A percentile compares a stretch with the other conserved stretches of the same genome.
These are phyloP conservation scores for Eumeta japonica DNA, from an alignment of 1,140 invertebrate genomes.

Conservation along the genomic window DNA sequence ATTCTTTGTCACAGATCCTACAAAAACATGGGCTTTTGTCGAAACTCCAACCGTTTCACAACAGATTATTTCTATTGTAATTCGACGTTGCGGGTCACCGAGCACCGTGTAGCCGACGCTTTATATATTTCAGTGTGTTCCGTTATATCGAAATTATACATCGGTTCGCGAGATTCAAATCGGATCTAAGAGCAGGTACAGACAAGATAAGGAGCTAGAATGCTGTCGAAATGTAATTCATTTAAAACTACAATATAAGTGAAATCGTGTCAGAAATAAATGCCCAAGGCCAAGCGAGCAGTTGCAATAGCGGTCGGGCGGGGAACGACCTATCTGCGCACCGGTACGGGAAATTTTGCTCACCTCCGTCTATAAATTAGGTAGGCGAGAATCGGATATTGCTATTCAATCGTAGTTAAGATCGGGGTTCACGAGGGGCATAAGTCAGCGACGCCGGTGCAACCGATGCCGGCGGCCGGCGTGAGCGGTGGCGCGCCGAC, in stretches of 20 bases:
- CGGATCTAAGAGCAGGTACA: too few relatives aligned
- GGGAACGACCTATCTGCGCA: constrained; percentile 30
- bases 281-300: constrained; percentile 27
- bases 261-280: too few relatives aligned
- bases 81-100: too few relatives aligned
- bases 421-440: constrained; percentile 50
- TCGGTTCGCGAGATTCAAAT: too few relatives aligned
- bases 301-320: constrained; percentile 29
- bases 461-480: constrained; percentile 46
- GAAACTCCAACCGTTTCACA: constrained; percentile 22
- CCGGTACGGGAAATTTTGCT: constrained; percentile 44
- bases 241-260: too few relatives aligned
- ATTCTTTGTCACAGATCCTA: neutral
- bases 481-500: constrained; percentile 49
- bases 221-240: too few relatives aligned
- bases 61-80: constrained; percentile 51
- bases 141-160: too few relatives aligned
- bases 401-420: constrained; percentile 54
- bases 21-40: too few relatives aligned
- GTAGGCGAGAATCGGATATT: constrained; percentile 52
- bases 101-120: too few relatives aligned
- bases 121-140: too few relatives aligned
- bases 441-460: constrained; percentile 53
- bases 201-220: too few relatives aligned
- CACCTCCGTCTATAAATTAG: constrained; percentile 55